A percentile compares a stretch with the other conserved stretches of the same genome.
Conservation (phyloP, 1,140 invertebrate genomes). For the Halictus rubicundus region DNA sequence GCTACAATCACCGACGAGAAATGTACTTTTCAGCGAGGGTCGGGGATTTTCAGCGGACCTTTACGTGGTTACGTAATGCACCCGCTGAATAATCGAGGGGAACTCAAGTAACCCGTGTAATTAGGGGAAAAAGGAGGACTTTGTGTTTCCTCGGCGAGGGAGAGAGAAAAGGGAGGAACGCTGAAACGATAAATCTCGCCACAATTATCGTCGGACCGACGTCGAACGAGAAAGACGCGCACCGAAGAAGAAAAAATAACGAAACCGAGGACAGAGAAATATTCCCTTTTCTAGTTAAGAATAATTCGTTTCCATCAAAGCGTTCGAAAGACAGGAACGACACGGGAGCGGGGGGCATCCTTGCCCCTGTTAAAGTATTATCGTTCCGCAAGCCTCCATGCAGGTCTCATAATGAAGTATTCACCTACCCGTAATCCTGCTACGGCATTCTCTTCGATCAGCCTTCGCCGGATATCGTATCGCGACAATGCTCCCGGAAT, state of each 20-base stretch:
- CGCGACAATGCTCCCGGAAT: slow-evolving; percentile 30
- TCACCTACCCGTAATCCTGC: slow-evolving; percentile 64
- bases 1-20: background rate
- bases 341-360: slow-evolving; percentile 8
- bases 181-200: slow-evolving; percentile 40
- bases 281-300: slow-evolving; percentile 56
- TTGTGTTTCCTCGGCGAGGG: background rate
- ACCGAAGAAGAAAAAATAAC: background rate
- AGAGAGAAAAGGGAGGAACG: slow-evolving; percentile 18
- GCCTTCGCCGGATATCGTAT: slow-evolving; percentile 36
- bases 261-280: slow-evolving; percentile 39
- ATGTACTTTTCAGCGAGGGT: background rate
- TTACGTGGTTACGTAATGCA: slow-evolving; percentile 16
- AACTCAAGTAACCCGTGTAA: background rate
- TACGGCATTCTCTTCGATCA: slow-evolving; percentile 50
- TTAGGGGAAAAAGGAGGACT: background rate
- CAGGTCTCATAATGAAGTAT: slow-evolving; percentile 64
- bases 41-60: slow-evolving; percentile 10
- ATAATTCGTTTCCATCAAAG: slow-evolving; percentile 50
- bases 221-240: background rate
- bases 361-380: slow-evolving; percentile 61
- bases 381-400: slow-evolving; percentile 61
- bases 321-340: background rate
- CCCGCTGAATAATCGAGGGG: slow-evolving; percentile 11
- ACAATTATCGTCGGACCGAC: slow-evolving; percentile 40